Conservation (phyloP, 2,113 vertebrate species). For the Callipepla californica region DNA sequence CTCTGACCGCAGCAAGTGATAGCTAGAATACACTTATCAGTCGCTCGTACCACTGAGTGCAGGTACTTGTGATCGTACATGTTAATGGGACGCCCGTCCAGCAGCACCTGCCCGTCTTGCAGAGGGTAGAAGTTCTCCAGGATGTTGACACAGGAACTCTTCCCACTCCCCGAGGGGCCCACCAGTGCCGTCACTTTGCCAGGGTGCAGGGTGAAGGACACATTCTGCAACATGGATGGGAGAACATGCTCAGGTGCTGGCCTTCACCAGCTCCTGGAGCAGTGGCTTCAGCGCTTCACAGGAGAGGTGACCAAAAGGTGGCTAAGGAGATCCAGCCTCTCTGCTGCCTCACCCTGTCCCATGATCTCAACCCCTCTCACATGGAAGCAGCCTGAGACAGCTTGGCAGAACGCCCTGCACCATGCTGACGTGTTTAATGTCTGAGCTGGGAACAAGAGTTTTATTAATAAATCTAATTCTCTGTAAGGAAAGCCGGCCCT, state of each 20-base stretch:
- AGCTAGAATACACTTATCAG: slow-evolving; percentile 12
- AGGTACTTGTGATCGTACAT: slow-evolving; percentile 89
- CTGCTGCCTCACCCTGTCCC: background rate
- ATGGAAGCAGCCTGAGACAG: background rate
- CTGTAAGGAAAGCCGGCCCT: background rate
- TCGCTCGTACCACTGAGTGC: slow-evolving; percentile 87
- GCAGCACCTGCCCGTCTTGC: slow-evolving; percentile 88
- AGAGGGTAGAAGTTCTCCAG: slow-evolving; percentile 95
- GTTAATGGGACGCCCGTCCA: slow-evolving; percentile 88
- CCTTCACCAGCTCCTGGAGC: background rate
- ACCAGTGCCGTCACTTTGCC: slow-evolving; percentile 93
- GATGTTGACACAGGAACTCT: slow-evolving; percentile 95
- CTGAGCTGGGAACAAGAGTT: background rate
- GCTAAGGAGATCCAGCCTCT: background rate
- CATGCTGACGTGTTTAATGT: background rate
- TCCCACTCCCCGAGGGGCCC: slow-evolving; percentile 94
- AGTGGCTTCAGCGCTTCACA: background rate
- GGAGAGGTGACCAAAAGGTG: background rate
- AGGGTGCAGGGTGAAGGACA: slow-evolving; percentile 90
- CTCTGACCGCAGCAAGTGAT: background rate
- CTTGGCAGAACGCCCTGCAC: slow-evolving; percentile 33
- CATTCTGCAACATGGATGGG: slow-evolving; percentile 75
- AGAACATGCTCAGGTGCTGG: background rate
- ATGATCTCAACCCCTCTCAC: background rate
- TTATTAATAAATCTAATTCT: slow-evolving; percentile 36